Conservation (phyloP, 1,140 invertebrate species). For the Pogonomyrmex californicus region DNA sequence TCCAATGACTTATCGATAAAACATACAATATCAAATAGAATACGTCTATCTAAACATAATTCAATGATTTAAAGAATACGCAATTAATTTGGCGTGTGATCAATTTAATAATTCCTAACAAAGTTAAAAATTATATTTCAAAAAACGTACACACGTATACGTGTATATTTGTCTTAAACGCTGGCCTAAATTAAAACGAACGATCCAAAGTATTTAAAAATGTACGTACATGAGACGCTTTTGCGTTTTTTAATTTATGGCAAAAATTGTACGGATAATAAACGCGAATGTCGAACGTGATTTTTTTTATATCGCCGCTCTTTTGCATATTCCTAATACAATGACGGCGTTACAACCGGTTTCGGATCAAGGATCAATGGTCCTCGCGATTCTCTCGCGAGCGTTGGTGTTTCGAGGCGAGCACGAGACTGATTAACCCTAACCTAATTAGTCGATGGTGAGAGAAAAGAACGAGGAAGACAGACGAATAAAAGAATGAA, state of each 20-base stretch:
- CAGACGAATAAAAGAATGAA: slow-evolving; percentile 9
- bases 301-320: slow-evolving; percentile 8
- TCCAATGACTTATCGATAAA: neutral
- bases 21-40: slow-evolving; percentile 1
- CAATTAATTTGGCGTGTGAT: neutral
- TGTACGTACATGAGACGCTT: neutral
- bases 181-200: neutral
- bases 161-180: neutral
- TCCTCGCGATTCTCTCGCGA: slow-evolving; percentile 23
- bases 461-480: neutral
- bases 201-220: neutral
- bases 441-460: slow-evolving; percentile 41
- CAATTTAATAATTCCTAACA: neutral
- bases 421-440: slow-evolving; percentile 53
- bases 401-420: slow-evolving; percentile 38
- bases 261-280: slow-evolving; percentile 8
- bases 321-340: slow-evolving; percentile 53
- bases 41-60: neutral
- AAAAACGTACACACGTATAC: neutral
- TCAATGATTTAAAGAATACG: neutral
- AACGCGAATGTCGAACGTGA: slow-evolving; percentile 12
- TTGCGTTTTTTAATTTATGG: neutral
- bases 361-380: slow-evolving; percentile 52
- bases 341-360: slow-evolving; percentile 14
- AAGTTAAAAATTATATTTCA: slow-evolving; percentile 17